phyloP scores from a whole-genome alignment of 2,888 invertebrate genomes.

The Leucoptera coffeella region DNA sequence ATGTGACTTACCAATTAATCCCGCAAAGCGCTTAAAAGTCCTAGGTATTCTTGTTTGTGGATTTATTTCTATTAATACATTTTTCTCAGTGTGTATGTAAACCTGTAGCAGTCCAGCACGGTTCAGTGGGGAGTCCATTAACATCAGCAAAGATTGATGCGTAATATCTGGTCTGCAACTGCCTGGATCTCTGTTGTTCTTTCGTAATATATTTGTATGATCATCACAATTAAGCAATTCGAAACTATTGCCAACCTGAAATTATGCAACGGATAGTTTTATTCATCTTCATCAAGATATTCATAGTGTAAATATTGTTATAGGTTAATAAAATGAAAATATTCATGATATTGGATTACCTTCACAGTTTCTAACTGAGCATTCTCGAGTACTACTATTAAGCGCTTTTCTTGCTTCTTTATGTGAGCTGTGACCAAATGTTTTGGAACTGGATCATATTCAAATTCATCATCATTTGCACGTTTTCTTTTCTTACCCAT shows the following conservation, averaged over 20 bases:
- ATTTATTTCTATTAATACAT: constrained; percentile 91
- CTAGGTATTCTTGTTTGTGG: constrained; percentile 96
- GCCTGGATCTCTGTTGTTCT: constrained; percentile 80
- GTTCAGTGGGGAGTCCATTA: constrained; percentile 96
- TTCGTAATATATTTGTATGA: constrained; percentile 77
- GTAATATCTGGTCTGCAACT: constrained; percentile 93
- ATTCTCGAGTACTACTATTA: constrained; percentile 88
- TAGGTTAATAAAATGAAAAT: neutral
- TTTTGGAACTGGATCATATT: constrained; percentile 72
- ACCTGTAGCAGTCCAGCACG: constrained; percentile 94
- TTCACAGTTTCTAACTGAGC: constrained; percentile 96
- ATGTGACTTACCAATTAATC: constrained; percentile 74
- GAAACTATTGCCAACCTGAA: constrained; percentile 78
- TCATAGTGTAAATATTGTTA: too few species aligned
- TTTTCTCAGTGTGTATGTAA: constrained; percentile 84
- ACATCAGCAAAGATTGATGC: constrained; percentile 95
- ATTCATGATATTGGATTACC: constrained; percentile 39
- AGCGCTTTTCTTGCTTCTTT: constrained; percentile 79
- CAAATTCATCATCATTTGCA: constrained; percentile 60
- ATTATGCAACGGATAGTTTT: too few species aligned
- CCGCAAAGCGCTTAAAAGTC: constrained; percentile 95
- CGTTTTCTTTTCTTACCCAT: constrained; percentile 47
- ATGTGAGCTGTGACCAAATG: constrained; percentile 73
- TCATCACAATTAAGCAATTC: constrained; percentile 93
- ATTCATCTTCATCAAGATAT: too few species aligned